Percentiles rank a stretch among this genome's conserved stretches.
These are phyloP conservation scores for Ophion costatus DNA, from an alignment of 2,888 invertebrate species.

Conservation along the genomic window DNA sequence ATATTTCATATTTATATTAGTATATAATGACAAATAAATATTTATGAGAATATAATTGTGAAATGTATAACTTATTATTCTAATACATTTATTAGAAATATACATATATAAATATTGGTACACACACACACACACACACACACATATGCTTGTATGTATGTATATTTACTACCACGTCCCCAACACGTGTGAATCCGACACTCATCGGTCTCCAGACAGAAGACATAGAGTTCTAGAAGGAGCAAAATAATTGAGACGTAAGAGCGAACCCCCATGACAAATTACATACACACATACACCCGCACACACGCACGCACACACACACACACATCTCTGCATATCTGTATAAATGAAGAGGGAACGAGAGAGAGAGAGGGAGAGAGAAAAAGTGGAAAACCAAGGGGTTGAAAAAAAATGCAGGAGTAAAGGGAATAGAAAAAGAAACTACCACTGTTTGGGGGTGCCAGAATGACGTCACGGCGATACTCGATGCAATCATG, in stretches of 20 bases:
- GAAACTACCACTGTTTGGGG: slow-evolving; percentile 60
- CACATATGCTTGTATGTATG: too few relatives aligned
- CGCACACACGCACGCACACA: not conserved
- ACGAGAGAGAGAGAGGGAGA: slow-evolving; percentile 28
- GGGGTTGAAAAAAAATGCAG: slow-evolving; percentile 48
- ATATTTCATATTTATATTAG: too few relatives aligned
- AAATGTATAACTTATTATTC: too few relatives aligned
- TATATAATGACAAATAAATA: too few relatives aligned
- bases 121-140: too few relatives aligned
- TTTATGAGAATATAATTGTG: too few relatives aligned
- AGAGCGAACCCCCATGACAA: slow-evolving; percentile 58
- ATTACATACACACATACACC: not conserved
- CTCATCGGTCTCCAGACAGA: slow-evolving; percentile 63
- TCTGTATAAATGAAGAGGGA: slow-evolving; percentile 23
- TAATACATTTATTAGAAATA: too few relatives aligned
- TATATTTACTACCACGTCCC: slow-evolving; percentile 17
- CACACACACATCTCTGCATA: too few relatives aligned
- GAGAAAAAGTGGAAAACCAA: slow-evolving; percentile 38
- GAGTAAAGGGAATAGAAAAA: slow-evolving; percentile 38
- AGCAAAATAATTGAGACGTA: slow-evolving; percentile 77
- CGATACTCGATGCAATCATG: slow-evolving; percentile 64
- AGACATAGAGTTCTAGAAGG: slow-evolving; percentile 68
- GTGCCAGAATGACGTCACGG: slow-evolving; percentile 66
- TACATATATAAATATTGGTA: too few relatives aligned
- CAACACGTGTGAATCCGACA: slow-evolving; percentile 68